These are phyloP conservation scores for Rhodophaea formosa DNA, from an alignment of 2,888 invertebrate genomes.

Conservation along the genomic window DNA sequence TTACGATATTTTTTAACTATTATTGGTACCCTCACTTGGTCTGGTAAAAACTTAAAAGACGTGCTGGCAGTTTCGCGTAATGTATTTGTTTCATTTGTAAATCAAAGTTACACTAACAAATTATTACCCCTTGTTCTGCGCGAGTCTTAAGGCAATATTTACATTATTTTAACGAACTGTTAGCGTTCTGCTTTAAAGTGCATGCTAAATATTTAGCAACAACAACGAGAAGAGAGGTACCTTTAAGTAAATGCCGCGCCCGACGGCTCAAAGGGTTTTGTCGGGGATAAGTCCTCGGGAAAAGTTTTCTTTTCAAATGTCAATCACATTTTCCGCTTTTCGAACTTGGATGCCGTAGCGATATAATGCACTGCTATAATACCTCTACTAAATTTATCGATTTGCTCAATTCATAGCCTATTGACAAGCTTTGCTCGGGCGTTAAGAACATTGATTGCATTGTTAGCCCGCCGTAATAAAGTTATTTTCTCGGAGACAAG, in stretches of 20 bases:
- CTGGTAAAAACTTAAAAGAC: constrained; percentile 14
- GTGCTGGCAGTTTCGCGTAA: constrained; percentile 19
- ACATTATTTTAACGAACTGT: constrained; percentile 43
- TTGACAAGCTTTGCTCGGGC: constrained; percentile 1
- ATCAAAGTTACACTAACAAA: constrained; percentile 35
- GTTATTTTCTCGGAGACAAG: not conserved
- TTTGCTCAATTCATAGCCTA: constrained; percentile 1
- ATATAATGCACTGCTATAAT: constrained; percentile 17
- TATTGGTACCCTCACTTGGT: not conserved
- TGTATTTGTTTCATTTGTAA: constrained; percentile 33
- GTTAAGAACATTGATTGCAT: not conserved
- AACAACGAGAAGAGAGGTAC: constrained; percentile 30
- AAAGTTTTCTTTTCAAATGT: constrained; percentile 37
- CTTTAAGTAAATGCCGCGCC: constrained; percentile 35
- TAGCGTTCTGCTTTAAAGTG: constrained; percentile 39
- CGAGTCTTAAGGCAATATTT: constrained; percentile 39
- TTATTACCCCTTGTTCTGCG: constrained; percentile 32
- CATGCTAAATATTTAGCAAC: constrained; percentile 41
- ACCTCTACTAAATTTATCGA: constrained; percentile 12
- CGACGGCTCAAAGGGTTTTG: constrained; percentile 33
- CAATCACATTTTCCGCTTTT: constrained; percentile 37
- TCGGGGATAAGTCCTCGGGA: constrained; percentile 31
- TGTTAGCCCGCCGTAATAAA: not conserved
- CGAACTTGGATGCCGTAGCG: constrained; percentile 27
- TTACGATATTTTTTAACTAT: not conserved